Evolutionary conservation across 2,888 invertebrate genomes (phyloP).

Genomic region (Xanthorhoe spadicearia): DNA sequence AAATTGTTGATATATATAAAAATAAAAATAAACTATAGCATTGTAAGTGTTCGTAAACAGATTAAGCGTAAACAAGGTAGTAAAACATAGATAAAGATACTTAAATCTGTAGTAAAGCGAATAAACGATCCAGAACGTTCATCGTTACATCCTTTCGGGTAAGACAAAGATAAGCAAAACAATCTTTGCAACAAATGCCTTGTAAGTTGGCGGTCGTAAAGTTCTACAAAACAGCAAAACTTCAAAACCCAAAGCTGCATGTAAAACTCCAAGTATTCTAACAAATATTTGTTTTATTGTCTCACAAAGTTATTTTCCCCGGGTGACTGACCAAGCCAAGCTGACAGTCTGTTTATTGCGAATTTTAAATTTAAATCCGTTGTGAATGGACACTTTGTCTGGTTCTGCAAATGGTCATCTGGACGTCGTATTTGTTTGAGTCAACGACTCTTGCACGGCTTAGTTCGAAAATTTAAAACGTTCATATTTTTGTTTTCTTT

Average conservation of each 20-base stretch:
- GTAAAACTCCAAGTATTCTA: slow-evolving; percentile 15
- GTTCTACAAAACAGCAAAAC: not conserved
- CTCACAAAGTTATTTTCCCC: slow-evolving; percentile 22
- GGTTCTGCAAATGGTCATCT: slow-evolving; percentile 26
- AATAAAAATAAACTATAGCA: too few relatives aligned
- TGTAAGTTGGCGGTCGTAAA: not conserved
- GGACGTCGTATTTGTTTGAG: slow-evolving; percentile 22
- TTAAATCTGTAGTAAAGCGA: not conserved
- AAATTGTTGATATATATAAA: too few relatives aligned
- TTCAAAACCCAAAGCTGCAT: slow-evolving; percentile 7
- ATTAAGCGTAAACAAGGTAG: too few relatives aligned
- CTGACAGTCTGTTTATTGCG: slow-evolving; percentile 40
- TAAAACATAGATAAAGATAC: slow-evolving; percentile 1
- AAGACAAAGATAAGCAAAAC: not conserved
- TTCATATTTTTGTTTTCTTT: too few relatives aligned
- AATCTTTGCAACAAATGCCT: slow-evolving; percentile 1
- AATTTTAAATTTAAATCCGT: slow-evolving; percentile 45
- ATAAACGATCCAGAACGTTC: not conserved
- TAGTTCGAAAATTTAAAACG: not conserved
- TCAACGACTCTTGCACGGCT: slow-evolving; percentile 18
- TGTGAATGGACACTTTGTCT: slow-evolving; percentile 37
- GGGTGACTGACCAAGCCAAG: slow-evolving; percentile 42
- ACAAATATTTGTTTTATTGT: slow-evolving; percentile 19
- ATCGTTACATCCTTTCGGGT: not conserved
- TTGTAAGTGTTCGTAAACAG: too few relatives aligned